Conservation (phyloP, 1,140 invertebrate genomes). For the Melitaea cinxia region DNA sequence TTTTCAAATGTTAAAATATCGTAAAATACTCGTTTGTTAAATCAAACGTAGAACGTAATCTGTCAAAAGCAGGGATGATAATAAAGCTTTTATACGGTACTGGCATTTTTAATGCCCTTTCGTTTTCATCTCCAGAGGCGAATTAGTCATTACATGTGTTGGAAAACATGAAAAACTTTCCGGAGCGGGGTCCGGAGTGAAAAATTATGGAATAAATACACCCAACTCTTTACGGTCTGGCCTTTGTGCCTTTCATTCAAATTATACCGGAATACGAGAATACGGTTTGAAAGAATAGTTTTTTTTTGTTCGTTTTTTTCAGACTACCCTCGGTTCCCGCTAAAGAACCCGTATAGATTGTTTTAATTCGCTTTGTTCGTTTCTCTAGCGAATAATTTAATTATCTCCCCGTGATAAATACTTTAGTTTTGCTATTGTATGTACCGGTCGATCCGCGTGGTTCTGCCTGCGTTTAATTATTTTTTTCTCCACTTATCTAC, state of each 20-base stretch:
- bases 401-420: neutral
- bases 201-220: constrained; percentile 9
- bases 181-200: neutral
- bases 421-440: neutral
- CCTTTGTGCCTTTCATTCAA: constrained; percentile 20
- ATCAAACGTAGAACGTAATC: neutral
- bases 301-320: constrained; percentile 3
- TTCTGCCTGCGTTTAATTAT: too few relatives aligned
- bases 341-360: constrained; percentile 6
- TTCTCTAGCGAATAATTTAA: constrained; percentile 5
- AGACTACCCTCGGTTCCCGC: neutral
- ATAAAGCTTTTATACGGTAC: constrained; percentile 1
- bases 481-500: too few relatives aligned
- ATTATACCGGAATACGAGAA: constrained; percentile 1
- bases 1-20: neutral
- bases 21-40: neutral
- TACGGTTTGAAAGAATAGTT: constrained; percentile 1
- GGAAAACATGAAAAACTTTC: neutral
- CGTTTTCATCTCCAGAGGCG: constrained; percentile 11
- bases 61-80: neutral
- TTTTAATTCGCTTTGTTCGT: constrained; percentile 5
- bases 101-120: constrained; percentile 14
- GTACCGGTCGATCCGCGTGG: too few relatives aligned
- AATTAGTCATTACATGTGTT: constrained; percentile 20
- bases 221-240: constrained; percentile 10